These are phyloP conservation scores for Gobius niger DNA, from an alignment of 2,113 vertebrate species.

Conservation along the genomic window DNA sequence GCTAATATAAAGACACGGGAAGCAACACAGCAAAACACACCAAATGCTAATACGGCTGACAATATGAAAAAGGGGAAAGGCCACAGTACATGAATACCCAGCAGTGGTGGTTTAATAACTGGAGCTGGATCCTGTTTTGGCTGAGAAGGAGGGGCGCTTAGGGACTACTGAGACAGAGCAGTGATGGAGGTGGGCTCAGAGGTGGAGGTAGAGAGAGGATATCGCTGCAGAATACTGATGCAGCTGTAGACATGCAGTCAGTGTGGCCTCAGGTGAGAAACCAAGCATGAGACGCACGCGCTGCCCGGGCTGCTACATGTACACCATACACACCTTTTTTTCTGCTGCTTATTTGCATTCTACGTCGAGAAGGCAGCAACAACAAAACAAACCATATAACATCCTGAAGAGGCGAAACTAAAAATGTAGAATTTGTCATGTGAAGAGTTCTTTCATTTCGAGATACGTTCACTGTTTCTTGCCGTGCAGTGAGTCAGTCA, in stretches of 20 bases:
- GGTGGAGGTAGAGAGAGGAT: constrained; percentile 50
- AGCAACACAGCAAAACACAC: background rate
- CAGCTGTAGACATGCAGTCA: constrained; percentile 63
- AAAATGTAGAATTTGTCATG: background rate
- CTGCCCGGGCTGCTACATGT: constrained; percentile 24
- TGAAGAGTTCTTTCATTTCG: background rate
- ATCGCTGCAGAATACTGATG: constrained; percentile 72
- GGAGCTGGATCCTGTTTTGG: constrained; percentile 14
- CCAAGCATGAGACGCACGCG: constrained; percentile 59
- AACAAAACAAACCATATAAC: background rate
- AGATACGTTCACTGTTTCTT: background rate
- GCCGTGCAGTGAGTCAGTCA: too few relatives aligned
- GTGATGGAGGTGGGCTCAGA: constrained; percentile 44
- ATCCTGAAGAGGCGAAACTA: background rate
- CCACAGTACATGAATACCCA: constrained; percentile 12
- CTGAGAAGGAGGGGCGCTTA: constrained; percentile 21
- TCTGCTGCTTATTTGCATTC: constrained; percentile 12
- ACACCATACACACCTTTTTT: background rate
- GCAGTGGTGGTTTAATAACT: constrained; percentile 1
- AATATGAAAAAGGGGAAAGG: constrained; percentile 19
- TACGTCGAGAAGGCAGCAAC: background rate
- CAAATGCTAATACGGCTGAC: constrained; percentile 15
- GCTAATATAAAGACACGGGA: background rate
- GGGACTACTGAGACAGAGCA: constrained; percentile 35
- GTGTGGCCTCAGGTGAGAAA: constrained; percentile 51